A percentile compares a stretch with the other conserved stretches of the same genome.
Conservation (phyloP, 2,113 vertebrate genomes). For the Hippocampus abdominalis region DNA sequence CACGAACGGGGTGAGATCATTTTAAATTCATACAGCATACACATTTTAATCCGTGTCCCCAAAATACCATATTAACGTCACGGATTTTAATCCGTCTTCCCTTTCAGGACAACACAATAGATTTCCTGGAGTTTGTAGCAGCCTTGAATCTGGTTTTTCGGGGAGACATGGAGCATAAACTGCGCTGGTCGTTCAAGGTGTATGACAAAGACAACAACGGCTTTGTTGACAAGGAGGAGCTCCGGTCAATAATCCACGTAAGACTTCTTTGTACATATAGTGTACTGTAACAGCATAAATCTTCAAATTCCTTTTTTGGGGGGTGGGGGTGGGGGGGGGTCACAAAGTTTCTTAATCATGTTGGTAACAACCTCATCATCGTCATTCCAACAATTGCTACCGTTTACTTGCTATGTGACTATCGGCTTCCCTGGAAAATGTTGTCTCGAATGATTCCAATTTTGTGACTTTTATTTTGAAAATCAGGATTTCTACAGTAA, state of each 20-base stretch:
- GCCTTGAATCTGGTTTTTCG: slow-evolving; percentile 73
- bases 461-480: not conserved
- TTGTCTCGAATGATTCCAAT: not conserved
- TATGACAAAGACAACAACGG: slow-evolving; percentile 73
- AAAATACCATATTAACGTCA: not conserved
- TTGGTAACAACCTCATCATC: not conserved
- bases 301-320: too few species aligned
- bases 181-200: slow-evolving; percentile 76
- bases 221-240: slow-evolving; percentile 64
- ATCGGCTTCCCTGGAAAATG: not conserved
- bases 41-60: not conserved
- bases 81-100: not conserved
- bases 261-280: slow-evolving; percentile 5
- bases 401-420: too few species aligned
- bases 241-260: slow-evolving; percentile 67
- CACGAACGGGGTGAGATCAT: slow-evolving; percentile 70
- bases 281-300: not conserved
- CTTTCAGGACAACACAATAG: slow-evolving; percentile 74
- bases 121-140: slow-evolving; percentile 75
- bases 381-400: too few species aligned
- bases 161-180: slow-evolving; percentile 69
- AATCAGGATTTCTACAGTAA: not conserved
- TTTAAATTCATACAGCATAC: not conserved
- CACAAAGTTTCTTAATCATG: not conserved
- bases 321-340: too few species aligned